Percentiles rank a stretch among this genome's conserved stretches.
These are phyloP conservation scores for Stenchaetothrips biformis DNA, from an alignment of 2,888 invertebrate species.

Conservation along the genomic window DNA sequence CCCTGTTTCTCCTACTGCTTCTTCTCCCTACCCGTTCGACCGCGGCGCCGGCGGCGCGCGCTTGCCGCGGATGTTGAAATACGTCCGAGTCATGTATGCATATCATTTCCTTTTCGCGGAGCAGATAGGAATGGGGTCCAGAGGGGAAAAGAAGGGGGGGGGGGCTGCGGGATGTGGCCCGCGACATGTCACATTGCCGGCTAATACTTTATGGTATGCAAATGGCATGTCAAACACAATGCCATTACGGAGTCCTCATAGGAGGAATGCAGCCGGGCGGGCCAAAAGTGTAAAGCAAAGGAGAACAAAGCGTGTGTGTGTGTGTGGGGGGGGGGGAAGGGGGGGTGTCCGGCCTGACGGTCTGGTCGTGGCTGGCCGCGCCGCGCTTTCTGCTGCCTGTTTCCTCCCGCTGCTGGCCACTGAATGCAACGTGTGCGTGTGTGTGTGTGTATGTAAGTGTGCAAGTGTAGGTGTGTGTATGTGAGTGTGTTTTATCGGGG, in stretches of 20 bases:
- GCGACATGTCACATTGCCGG: not conserved
- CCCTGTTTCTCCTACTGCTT: too few species aligned
- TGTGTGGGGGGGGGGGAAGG: not conserved
- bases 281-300: not conserved
- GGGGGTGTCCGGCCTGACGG: too few species aligned
- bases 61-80: not conserved
- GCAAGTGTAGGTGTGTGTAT: too few species aligned
- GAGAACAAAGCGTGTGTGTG: not conserved
- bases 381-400: too few species aligned
- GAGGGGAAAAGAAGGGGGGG: not conserved
- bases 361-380: too few species aligned
- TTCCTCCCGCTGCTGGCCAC: too few species aligned
- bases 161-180: not conserved
- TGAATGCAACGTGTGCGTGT: too few species aligned
- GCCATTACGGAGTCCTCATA: not conserved
- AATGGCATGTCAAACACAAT: slow-evolving; percentile 5
- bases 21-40: too few species aligned
- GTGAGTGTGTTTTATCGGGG: too few species aligned
- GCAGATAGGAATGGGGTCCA: not conserved
- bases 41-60: too few species aligned
- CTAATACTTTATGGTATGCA: slow-evolving; percentile 9
- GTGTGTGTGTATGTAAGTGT: too few species aligned
- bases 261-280: not conserved
- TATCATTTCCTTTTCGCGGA: not conserved
- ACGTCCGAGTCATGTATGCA: slow-evolving; percentile 1